Evolutionary conservation across 1,140 invertebrate genomes (phyloP).

Genomic region (Aphelenchoides fujianensis): DNA sequence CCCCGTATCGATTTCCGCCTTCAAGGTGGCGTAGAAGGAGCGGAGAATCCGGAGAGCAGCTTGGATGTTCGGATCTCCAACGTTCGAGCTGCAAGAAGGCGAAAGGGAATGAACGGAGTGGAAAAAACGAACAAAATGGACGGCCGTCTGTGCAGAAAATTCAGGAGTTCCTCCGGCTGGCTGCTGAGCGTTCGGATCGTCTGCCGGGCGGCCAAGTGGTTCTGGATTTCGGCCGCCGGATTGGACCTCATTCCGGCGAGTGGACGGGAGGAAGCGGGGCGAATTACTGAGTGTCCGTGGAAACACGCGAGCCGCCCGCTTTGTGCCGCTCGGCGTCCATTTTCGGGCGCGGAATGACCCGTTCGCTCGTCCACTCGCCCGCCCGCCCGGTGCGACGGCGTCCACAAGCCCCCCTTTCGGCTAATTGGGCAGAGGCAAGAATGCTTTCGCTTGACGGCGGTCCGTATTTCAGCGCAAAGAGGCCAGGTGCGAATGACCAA

Average conservation of each 20-base stretch:
- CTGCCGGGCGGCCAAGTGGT: not conserved
- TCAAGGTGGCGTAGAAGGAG: not conserved
- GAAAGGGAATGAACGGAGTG: not conserved
- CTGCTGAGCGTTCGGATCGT: not conserved
- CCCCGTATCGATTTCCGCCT: not conserved
- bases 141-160: not conserved
- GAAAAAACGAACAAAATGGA: constrained; percentile 12
- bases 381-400: no score
- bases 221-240: not conserved
- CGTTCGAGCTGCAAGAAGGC: not conserved
- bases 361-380: no score
- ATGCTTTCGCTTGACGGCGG: no score
- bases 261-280: no score
- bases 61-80: not conserved
- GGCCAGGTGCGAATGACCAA: no score
- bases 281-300: no score
- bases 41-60: not conserved
- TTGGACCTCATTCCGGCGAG: not conserved
- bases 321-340: no score
- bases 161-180: not conserved
- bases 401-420: no score
- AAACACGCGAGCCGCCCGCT: no score
- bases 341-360: no score
- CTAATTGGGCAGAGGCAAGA: no score
- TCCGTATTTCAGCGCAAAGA: no score